These are phyloP conservation scores for Eumeta japonica DNA, from an alignment of 1,140 invertebrate genomes.

Conservation along the genomic window DNA sequence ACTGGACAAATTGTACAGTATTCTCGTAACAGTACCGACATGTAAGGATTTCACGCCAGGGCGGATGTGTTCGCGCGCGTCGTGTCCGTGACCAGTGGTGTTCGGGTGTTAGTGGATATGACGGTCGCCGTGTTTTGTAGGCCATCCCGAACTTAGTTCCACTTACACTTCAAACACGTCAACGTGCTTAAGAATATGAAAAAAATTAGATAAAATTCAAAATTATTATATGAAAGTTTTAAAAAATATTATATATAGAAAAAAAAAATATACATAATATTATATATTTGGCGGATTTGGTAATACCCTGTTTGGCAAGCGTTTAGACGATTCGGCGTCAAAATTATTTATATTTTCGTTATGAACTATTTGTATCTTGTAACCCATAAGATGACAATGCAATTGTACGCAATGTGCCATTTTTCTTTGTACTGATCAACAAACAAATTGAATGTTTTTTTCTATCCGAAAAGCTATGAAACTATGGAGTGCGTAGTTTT, in stretches of 20 bases:
- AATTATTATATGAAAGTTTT: constrained; percentile 54
- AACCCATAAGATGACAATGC: too few relatives aligned
- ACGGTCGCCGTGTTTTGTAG: too few relatives aligned
- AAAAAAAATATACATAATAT: constrained; percentile 54
- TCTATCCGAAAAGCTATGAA: too few relatives aligned
- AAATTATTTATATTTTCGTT: constrained; percentile 48
- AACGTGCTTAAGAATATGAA: constrained; percentile 46
- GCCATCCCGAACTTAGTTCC: too few relatives aligned
- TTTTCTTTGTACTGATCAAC: too few relatives aligned
- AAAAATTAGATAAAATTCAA: constrained; percentile 53
- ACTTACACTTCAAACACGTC: too few relatives aligned
- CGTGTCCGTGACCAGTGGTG: too few relatives aligned
- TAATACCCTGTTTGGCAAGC: constrained; percentile 55
- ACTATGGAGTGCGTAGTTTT: too few relatives aligned
- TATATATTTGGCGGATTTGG: constrained; percentile 54
- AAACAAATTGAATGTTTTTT: too few relatives aligned
- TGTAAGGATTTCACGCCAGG: neutral
- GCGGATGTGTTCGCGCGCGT: constrained; percentile 8
- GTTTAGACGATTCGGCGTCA: constrained; percentile 48
- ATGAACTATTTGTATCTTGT: too few relatives aligned
- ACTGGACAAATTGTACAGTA: neutral
- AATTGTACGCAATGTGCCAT: too few relatives aligned
- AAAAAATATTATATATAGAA: constrained; percentile 55
- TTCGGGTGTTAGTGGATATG: too few relatives aligned
- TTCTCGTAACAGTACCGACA: neutral